Percentiles rank a stretch among this genome's conserved stretches.
Evolutionary conservation across 2,888 invertebrate genomes (phyloP).

Genomic region (Thysanoteuthis rhombus): DNA sequence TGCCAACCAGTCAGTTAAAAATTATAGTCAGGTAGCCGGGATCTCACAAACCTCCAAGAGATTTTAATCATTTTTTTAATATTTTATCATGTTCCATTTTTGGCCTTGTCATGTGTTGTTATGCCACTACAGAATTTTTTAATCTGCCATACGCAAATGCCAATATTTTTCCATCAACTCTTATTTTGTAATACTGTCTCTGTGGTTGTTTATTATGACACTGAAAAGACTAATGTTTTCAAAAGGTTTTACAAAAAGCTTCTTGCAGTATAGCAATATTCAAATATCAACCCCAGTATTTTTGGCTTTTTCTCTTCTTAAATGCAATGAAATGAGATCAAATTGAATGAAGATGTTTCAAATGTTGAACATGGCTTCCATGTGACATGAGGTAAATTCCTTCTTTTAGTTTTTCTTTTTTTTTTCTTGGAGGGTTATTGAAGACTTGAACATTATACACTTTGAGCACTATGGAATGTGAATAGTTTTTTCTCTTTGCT

Average conservation of each 20-base stretch:
- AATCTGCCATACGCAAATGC: neutral
- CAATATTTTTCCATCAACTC: neutral
- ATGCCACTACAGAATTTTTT: too few relatives aligned
- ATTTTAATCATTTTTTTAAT: too few relatives aligned
- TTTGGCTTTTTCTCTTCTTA: neutral
- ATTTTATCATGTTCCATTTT: too few relatives aligned
- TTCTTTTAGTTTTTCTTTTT: neutral
- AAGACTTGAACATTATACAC: constrained; percentile 12
- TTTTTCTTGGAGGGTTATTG: neutral
- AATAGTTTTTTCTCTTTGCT: neutral
- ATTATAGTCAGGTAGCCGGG: too few relatives aligned
- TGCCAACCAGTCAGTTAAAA: too few relatives aligned
- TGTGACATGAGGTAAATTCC: neutral
- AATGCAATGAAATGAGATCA: neutral
- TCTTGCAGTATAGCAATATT: neutral
- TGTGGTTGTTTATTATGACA: neutral
- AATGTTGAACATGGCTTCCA: neutral
- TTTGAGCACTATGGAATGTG: neutral
- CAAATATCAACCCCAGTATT: neutral
- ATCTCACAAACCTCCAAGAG: too few relatives aligned
- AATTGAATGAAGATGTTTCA: neutral
- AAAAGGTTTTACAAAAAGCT: neutral
- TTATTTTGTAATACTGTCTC: neutral
- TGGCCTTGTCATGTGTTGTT: too few relatives aligned
- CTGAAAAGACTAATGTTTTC: neutral